Evolutionary conservation across 30 jellyfish, hydroid and myxozoan genomes (phyloP), one percentile per base, ranked within the genome.

Genomic region (Aurelia aurita): DNA sequence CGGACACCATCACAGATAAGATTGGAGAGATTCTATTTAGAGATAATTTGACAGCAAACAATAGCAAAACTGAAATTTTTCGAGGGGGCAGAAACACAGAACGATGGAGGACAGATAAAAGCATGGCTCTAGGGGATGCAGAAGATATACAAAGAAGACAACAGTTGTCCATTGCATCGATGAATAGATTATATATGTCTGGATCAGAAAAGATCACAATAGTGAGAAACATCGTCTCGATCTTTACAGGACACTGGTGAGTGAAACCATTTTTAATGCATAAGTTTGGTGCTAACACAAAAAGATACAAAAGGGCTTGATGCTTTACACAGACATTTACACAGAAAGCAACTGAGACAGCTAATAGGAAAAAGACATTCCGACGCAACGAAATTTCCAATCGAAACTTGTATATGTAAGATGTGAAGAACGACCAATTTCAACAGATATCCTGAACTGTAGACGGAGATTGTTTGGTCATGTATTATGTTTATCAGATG

Each of bases 391-490:
- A 79, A 70, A 79, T 79, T 46, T 60, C 71, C 46, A 79, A 46
- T 45, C 79, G 61, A 26, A 80, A 68, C 55, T 80, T 80, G 65
- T 67, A 68, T 69, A 35, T n/a, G n/a, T 9, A 80, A 65, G 75
- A 26, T 80, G 84, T 65, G 63, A 80, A 51, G 84, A 66, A 49
- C 31, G 44, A 69, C 91, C 86, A 68, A 80, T 80, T 20, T 57
- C 67, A 35, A 77, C 45, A 58, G 72, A 61, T 19, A 65, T 44
- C 84, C 25, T 65, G 73, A 66, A 79, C 3, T 72, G 84, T 21
- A 65, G 91, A 68, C 66, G 91, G 85, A 47, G 76, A 47, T 32
- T 80, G 91, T 66, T 80, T 32, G 80, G 91, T 66, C 87, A 80
- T 82, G 66, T 80, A 46, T 74, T 71, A 51, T 69, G 69, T 71